These are phyloP conservation scores for Drosophila ironensis DNA, from an alignment of 1,140 invertebrate genomes.

Conservation along the genomic window DNA sequence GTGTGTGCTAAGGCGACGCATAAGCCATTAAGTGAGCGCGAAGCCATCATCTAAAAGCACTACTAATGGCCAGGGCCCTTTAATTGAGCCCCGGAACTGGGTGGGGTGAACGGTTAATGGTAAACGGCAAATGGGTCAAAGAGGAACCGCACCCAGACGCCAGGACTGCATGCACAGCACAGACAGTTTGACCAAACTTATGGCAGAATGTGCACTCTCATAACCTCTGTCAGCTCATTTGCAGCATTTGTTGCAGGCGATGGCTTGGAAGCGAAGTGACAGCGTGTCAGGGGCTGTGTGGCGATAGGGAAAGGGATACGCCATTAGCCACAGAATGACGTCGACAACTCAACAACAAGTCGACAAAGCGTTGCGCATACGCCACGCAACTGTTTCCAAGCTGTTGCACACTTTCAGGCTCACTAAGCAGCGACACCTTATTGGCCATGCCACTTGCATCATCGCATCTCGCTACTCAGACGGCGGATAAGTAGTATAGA, in stretches of 20 bases:
- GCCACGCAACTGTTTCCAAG: conserved; percentile 67
- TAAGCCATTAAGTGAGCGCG: conserved; percentile 4
- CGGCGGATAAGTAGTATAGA: no score
- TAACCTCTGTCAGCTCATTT: conserved; percentile 76
- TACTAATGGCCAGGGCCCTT: conserved; percentile 72
- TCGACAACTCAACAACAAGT: conserved; percentile 35
- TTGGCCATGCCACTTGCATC: conserved; percentile 23
- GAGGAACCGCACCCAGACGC: conserved; percentile 45
- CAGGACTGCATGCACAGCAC: conserved; percentile 1
- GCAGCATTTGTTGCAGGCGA: conserved; percentile 67
- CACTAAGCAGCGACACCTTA: conserved; percentile 56
- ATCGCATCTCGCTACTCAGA: conserved; percentile 2
- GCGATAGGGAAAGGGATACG: conserved; percentile 17
- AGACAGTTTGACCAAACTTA: conserved; percentile 34
- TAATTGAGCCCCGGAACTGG: conserved; percentile 57
- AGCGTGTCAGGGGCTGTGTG: background rate
- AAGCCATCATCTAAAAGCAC: conserved; percentile 62
- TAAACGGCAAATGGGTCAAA: conserved; percentile 16
- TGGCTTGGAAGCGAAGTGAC: conserved; percentile 33
- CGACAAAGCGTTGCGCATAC: conserved; percentile 63
- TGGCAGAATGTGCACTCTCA: conserved; percentile 52
- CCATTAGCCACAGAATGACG: conserved; percentile 39
- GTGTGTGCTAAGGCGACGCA: conserved; percentile 60
- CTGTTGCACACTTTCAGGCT: conserved; percentile 74
- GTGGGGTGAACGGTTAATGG: conserved; percentile 33